These are phyloP conservation scores for Phylloscopus whistleri DNA, from an alignment of 2,113 vertebrate genomes.

Conservation along the genomic window DNA sequence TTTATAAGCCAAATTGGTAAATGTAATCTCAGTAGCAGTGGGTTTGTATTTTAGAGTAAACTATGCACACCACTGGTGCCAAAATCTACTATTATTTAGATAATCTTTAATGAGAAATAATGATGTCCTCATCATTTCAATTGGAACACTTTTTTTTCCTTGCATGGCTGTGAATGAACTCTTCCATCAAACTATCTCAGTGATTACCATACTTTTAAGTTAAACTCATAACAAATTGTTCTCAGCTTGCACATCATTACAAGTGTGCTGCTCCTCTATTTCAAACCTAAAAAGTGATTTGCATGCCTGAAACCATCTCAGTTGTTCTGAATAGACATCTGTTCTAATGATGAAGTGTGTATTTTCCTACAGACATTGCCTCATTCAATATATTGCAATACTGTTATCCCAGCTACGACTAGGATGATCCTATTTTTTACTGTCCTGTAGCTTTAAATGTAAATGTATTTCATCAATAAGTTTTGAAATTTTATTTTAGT, in stretches of 20 bases:
- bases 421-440: neutral
- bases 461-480: neutral
- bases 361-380: neutral
- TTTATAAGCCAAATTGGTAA: neutral
- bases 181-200: neutral
- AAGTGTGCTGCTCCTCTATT: neutral
- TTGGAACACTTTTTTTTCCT: neutral
- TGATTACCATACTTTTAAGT: neutral
- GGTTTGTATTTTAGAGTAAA: neutral
- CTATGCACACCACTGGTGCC: rapidly evolving
- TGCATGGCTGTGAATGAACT: neutral
- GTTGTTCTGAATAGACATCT: neutral
- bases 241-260: neutral
- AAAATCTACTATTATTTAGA: neutral
- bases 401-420: neutral
- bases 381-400: neutral
- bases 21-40: neutral
- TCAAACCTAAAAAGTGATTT: neutral
- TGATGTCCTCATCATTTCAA: neutral
- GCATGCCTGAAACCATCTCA: neutral
- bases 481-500: neutral
- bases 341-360: neutral
- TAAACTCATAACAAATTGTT: neutral
- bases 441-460: neutral
- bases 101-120: neutral